Conservation (phyloP, 2,888 invertebrate genomes). For the Ophion slaviceki region DNA sequence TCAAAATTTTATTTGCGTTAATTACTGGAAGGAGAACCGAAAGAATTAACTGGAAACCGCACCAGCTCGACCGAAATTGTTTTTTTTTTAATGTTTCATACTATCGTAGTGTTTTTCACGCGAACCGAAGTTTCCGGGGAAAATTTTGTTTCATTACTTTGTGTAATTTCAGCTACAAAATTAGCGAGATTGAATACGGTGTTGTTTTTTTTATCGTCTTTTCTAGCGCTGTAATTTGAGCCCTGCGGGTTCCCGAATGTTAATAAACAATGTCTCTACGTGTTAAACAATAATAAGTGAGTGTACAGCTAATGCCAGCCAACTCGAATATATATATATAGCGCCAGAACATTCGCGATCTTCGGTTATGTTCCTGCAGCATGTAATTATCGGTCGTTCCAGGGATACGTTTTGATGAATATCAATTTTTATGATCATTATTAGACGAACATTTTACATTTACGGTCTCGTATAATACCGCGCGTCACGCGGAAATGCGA, state of each 20-base stretch:
- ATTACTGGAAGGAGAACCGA: not conserved
- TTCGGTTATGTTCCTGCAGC: not conserved
- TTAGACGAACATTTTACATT: not conserved
- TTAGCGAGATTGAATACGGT: not conserved
- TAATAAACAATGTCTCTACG: not conserved
- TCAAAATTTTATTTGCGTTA: not conserved
- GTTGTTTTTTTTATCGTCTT: not conserved
- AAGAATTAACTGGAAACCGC: not conserved
- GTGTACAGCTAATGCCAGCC: not conserved
- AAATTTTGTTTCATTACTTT: not conserved
- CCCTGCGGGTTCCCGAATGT: not conserved
- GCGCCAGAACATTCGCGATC: not conserved
- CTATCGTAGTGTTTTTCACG: not conserved
- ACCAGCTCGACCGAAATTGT: not conserved
- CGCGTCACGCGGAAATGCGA: not conserved
- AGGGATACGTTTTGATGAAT: conserved; percentile 1
- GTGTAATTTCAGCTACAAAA: not conserved
- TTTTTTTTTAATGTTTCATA: not conserved
- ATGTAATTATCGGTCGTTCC: not conserved
- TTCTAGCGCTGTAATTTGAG: not conserved
- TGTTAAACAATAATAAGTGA: conserved; percentile 5
- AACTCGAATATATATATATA: not conserved
- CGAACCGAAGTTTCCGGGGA: not conserved
- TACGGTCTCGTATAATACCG: not conserved
- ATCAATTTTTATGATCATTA: conserved; percentile 1